These are phyloP conservation scores for Eupithecia inturbata DNA, from an alignment of 2,888 invertebrate species.

Conservation along the genomic window DNA sequence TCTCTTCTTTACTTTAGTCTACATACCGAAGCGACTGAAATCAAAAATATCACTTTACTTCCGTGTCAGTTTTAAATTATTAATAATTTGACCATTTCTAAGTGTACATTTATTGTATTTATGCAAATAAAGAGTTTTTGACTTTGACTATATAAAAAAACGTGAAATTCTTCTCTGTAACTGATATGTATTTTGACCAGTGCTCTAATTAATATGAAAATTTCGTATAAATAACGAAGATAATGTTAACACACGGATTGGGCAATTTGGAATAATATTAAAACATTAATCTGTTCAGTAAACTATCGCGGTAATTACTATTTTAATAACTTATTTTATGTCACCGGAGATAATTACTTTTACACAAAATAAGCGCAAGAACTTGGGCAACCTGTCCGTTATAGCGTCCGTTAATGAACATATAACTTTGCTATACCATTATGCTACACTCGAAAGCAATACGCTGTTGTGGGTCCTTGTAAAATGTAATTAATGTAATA, in stretches of 20 bases:
- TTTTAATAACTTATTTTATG: conserved; percentile 58
- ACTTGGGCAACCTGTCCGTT: conserved; percentile 7
- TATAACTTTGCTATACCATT: not conserved
- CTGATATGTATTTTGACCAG: not conserved
- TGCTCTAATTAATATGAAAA: not conserved
- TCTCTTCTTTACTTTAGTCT: no score
- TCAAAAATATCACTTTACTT: no score
- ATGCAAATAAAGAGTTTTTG: no score
- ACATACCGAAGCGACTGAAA: no score
- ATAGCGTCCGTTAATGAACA: conserved; percentile 1
- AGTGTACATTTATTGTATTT: no score
- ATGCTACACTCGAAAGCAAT: not conserved
- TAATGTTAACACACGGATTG: conserved; percentile 23
- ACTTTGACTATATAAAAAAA: not conserved
- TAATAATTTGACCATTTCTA: no score
- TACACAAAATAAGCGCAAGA: conserved; percentile 28
- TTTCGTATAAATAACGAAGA: not conserved
- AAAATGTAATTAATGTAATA: not conserved
- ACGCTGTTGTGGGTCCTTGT: not conserved
- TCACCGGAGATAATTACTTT: conserved; percentile 50
- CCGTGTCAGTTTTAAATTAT: no score
- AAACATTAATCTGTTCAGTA: conserved; percentile 46
- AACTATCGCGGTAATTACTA: conserved; percentile 54
- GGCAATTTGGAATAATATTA: conserved; percentile 45
- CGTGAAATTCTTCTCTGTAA: not conserved